These are phyloP conservation scores for Crotalus helleri DNA, from an alignment of 2,113 vertebrate genomes.

Conservation along the genomic window DNA sequence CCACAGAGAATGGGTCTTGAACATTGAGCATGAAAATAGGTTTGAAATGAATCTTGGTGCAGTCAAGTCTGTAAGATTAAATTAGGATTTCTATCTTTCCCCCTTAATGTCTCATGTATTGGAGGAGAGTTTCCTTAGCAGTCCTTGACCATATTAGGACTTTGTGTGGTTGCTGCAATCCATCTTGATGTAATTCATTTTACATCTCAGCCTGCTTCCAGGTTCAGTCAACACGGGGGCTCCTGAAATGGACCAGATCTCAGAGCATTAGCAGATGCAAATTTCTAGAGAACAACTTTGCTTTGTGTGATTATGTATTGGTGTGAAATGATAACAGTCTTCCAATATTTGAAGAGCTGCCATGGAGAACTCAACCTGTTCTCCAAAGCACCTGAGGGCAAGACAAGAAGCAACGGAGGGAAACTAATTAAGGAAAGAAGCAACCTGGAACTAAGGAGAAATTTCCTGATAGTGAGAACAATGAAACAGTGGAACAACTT, in stretches of 20 bases:
- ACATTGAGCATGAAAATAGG: neutral
- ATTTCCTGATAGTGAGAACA: no score
- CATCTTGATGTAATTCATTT: neutral
- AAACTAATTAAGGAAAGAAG: no score
- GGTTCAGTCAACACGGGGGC: neutral
- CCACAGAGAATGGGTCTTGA: neutral
- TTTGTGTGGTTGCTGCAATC: neutral
- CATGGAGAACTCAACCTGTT: no score
- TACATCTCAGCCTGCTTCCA: neutral
- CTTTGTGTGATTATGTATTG: no score
- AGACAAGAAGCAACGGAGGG: no score
- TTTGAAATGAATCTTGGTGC: neutral
- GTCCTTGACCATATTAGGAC: neutral
- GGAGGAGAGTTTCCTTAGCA: neutral
- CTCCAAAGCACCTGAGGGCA: no score
- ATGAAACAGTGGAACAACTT: no score
- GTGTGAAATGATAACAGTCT: no score
- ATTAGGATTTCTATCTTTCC: neutral
- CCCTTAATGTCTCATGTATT: neutral
- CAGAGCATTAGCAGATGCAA: neutral
- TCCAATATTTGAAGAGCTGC: no score
- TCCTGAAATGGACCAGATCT: neutral
- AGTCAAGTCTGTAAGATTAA: neutral
- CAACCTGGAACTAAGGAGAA: no score
- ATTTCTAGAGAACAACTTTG: no score